Percentiles rank a stretch among this genome's conserved stretches.
phyloP scores from a whole-genome alignment of 2,888 invertebrate genomes.

The Agrotis exclamationis region DNA sequence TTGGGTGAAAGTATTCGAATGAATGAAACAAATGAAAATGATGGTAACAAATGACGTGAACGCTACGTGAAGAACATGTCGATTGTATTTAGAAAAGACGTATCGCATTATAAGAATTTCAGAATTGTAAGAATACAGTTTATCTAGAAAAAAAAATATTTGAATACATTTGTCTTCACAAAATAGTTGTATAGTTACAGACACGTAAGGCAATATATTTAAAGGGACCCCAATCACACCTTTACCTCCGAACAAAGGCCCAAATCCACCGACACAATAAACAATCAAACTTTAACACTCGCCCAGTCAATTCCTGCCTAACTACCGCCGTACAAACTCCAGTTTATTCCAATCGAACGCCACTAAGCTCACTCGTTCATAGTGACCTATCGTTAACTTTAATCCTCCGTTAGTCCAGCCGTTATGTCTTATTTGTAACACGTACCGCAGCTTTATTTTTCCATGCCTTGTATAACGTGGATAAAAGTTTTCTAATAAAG shows the following conservation, averaged over 20 bases:
- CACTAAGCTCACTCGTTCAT: conserved; percentile 49
- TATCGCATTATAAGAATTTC: too few species aligned
- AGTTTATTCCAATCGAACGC: conserved; percentile 61
- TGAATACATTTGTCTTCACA: too few species aligned
- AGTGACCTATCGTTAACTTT: conserved; percentile 64
- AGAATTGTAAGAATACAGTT: too few species aligned
- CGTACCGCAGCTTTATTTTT: conserved; percentile 88
- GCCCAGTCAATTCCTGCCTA: conserved; percentile 50
- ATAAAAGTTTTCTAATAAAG: conserved; percentile 90
- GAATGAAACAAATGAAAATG: too few species aligned
- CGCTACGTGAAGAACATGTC: too few species aligned
- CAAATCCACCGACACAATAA: conserved; percentile 29
- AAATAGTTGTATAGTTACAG: neutral
- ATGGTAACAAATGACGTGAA: too few species aligned
- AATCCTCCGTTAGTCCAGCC: conserved; percentile 71
- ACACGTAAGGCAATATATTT: too few species aligned
- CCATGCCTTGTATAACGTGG: conserved; percentile 76
- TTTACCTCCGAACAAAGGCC: neutral
- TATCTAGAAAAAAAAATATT: too few species aligned
- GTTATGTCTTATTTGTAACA: conserved; percentile 88
- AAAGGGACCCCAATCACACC: neutral
- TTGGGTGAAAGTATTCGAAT: too few species aligned
- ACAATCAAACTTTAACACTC: conserved; percentile 49
- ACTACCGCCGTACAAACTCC: conserved; percentile 50
- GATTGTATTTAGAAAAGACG: too few species aligned